These are phyloP conservation scores for Rhinolophus sinicus DNA, from an alignment of 2,113 vertebrate genomes.

Conservation along the genomic window DNA sequence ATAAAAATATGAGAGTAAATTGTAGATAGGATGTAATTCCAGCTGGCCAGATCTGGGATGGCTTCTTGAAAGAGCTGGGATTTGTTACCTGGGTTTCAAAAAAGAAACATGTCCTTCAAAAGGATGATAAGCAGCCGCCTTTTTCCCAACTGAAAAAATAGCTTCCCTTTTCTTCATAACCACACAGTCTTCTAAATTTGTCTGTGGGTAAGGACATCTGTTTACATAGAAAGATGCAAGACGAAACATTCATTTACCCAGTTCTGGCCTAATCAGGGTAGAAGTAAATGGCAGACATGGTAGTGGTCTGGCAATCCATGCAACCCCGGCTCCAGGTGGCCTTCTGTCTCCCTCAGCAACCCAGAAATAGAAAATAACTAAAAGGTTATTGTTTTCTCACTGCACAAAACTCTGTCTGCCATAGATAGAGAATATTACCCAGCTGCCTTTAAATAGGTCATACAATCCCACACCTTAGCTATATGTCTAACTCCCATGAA, in stretches of 20 bases:
- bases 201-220: slow-evolving; percentile 54
- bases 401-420: not conserved
- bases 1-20: not conserved
- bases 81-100: slow-evolving; percentile 47
- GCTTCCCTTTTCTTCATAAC: slow-evolving; percentile 60
- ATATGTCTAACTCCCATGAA: not conserved
- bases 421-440: not conserved
- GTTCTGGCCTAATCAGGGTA: not conserved
- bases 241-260: slow-evolving; percentile 50
- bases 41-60: not conserved
- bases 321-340: slow-evolving; percentile 13
- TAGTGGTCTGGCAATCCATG: slow-evolving; percentile 26
- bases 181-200: slow-evolving; percentile 69
- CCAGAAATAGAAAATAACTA: not conserved
- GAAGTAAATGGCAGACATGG: not conserved
- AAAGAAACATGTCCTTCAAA: slow-evolving; percentile 49
- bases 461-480: not conserved
- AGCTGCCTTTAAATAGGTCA: slow-evolving; percentile 17
- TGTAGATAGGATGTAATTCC: not conserved
- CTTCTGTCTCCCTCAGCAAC: not conserved
- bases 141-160: slow-evolving; percentile 50
- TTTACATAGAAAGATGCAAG: slow-evolving; percentile 47
- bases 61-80: slow-evolving; percentile 53
- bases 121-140: slow-evolving; percentile 31
- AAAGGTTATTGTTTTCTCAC: not conserved